A percentile compares a stretch with the other conserved stretches of the same genome.
Conservation (phyloP, 2,888 invertebrate genomes). For the Blastobasis lacticolella region DNA sequence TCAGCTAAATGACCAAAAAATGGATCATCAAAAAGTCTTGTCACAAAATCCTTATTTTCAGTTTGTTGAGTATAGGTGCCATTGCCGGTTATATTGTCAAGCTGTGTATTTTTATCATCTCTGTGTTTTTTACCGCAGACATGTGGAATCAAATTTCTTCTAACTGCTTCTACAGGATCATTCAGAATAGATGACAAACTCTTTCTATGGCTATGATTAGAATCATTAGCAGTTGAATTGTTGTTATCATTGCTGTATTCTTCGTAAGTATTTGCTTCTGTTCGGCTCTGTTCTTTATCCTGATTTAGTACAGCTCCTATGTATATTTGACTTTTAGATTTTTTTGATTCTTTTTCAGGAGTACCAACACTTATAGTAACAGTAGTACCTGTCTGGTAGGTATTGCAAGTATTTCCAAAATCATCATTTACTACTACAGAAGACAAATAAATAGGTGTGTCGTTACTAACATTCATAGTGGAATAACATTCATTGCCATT, state of each 20-base stretch:
- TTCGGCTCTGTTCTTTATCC: slow-evolving; percentile 25
- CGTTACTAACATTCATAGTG: slow-evolving; percentile 81
- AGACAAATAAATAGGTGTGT: slow-evolving; percentile 81
- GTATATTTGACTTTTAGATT: slow-evolving; percentile 68
- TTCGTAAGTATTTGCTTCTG: slow-evolving; percentile 55
- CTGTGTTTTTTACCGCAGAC: slow-evolving; percentile 77
- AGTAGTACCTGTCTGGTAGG: slow-evolving; percentile 72
- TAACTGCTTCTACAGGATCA: slow-evolving; percentile 85
- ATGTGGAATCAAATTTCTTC: slow-evolving; percentile 82
- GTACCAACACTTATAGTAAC: slow-evolving; percentile 77
- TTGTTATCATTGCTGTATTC: slow-evolving; percentile 49
- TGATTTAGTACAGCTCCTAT: slow-evolving; percentile 56
- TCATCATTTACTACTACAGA: slow-evolving; percentile 81
- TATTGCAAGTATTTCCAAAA: slow-evolving; percentile 52
- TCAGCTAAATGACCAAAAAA: slow-evolving; percentile 77
- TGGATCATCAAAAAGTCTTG: slow-evolving; percentile 77
- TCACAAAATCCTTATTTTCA: slow-evolving; percentile 65
- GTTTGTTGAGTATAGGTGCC: slow-evolving; percentile 24
- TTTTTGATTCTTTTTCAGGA: slow-evolving; percentile 57
- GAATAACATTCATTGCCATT: slow-evolving; percentile 84
- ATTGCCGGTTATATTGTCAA: background rate
- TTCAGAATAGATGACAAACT: slow-evolving; percentile 75
- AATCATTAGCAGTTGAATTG: slow-evolving; percentile 20
- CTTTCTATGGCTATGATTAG: slow-evolving; percentile 13
- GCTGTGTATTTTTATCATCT: slow-evolving; percentile 11